These are phyloP conservation scores for Acrobasis suavella DNA, from an alignment of 2,888 invertebrate genomes.

Conservation along the genomic window DNA sequence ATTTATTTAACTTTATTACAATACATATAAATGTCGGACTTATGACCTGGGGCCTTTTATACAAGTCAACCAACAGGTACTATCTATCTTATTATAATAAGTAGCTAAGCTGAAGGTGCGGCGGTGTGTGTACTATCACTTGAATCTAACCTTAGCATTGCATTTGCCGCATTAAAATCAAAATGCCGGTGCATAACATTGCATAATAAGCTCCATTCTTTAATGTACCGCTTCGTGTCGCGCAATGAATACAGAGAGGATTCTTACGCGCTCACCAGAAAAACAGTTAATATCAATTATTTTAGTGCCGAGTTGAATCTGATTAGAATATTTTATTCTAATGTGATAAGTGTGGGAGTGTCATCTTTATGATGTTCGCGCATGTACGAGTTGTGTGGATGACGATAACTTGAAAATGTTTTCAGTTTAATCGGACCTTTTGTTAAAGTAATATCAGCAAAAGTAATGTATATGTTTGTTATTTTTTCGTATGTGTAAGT, in stretches of 20 bases:
- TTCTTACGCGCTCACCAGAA: constrained; percentile 8
- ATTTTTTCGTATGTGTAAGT: no score
- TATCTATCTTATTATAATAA: no score
- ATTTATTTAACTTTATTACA: no score
- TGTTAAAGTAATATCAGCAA: no score
- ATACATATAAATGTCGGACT: no score
- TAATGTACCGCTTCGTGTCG: constrained; percentile 6
- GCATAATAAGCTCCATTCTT: constrained; percentile 5
- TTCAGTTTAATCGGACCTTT: no score
- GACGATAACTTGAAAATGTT: no score
- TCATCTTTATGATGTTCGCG: not conserved
- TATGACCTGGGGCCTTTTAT: no score
- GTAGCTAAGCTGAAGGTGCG: not conserved
- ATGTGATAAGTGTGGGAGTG: constrained; percentile 6
- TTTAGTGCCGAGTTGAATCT: constrained; percentile 8
- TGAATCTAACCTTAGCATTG: constrained; percentile 8
- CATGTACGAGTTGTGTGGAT: no score
- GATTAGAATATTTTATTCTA: constrained; percentile 16
- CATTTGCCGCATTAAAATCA: constrained; percentile 4
- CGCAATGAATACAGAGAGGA: constrained; percentile 6
- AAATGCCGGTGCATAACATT: constrained; percentile 2
- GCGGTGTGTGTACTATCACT: not conserved
- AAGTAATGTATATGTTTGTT: no score
- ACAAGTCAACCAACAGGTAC: no score
- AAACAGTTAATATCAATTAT: constrained; percentile 19